Evolutionary conservation across 2,888 invertebrate genomes (phyloP), one percentile per base, ranked within the genome.

Genomic region (Acanthoscelides obtectus): DNA sequence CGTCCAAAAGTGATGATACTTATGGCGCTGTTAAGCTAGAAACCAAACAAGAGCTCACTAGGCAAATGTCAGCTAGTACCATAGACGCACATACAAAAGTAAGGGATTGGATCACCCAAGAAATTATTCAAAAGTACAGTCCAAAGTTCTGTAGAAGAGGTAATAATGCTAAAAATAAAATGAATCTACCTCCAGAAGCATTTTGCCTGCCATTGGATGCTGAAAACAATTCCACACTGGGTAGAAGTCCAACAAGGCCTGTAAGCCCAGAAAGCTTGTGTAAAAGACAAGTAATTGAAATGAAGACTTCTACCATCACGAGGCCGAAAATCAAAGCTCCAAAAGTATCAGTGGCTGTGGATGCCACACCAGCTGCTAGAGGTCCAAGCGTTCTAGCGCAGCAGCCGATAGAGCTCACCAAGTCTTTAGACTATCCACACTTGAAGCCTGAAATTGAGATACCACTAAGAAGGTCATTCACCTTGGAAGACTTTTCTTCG

Each of bases 21-120:
- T 88, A 88, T 68, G 88, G 89, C 74, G 88, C 88, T 69, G 85
- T 86, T 67, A 87, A 87, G 80, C 81, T 83, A 75, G 88, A 89
- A 74, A 83, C 89, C 83, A 89, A 88, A 78, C 91, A 90, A 79
- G 91, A 91, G 82, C 84, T 93, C 25, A 88, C 91, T 21, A 85
- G 93, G 22, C 92, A 93, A 83, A 88, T 93, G 80, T 94, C 94
- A 5, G 90, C 89, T 4, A 94, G 94, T 75, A 95, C 95, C 0
- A 90, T 95, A 75, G 95, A 95, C 83, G 93, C 95, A 0, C 93
- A 94, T 81, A 92, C 94, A 19, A 95, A 95, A 88, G 95, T 95
- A 0, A 89, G 92, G 75, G 94, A 95, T 78, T 95, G 95, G 95
- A 95, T 95, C 78, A 90, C 93, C 0, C 92, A 93, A 76, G 93